Conservation (phyloP, 2,113 vertebrate species). For the Calyptomena viridis region DNA sequence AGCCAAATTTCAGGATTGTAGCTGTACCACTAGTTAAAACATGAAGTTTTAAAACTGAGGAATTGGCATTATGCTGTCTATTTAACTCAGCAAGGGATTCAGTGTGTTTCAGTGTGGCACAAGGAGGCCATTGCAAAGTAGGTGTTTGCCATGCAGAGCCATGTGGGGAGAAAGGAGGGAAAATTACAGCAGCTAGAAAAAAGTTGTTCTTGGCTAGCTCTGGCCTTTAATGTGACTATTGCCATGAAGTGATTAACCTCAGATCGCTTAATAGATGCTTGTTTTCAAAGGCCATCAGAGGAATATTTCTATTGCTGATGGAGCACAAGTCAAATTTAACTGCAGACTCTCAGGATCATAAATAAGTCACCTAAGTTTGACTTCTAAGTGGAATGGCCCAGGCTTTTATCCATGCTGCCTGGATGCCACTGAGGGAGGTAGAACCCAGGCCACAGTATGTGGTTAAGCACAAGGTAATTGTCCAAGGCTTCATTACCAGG, state of each 20-base stretch:
- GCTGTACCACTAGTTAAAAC: neutral
- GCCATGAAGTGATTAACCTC: neutral
- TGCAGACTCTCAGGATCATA: neutral
- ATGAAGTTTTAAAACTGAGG: neutral
- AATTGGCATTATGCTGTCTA: neutral
- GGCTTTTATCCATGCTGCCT: neutral
- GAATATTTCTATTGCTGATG: neutral
- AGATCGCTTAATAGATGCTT: neutral
- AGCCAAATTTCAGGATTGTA: neutral
- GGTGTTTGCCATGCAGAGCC: neutral
- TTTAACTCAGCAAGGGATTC: neutral
- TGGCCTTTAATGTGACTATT: neutral
- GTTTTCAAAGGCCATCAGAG: neutral
- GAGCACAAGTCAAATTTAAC: neutral
- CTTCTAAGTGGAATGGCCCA: neutral
- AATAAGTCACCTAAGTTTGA: neutral
- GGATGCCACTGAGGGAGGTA: neutral
- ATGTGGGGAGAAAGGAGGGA: neutral
- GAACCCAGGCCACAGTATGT: neutral
- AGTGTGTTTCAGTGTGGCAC: neutral
- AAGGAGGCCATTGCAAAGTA: neutral
- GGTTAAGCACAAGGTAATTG: neutral
- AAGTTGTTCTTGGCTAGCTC: neutral
- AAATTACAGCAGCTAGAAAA: neutral
- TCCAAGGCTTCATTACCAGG: neutral